A percentile compares a stretch with the other conserved stretches of the same genome.
phyloP scores from a whole-genome alignment of 64 coral and sea anemone species.

The Cladopsammia gracilis region DNA sequence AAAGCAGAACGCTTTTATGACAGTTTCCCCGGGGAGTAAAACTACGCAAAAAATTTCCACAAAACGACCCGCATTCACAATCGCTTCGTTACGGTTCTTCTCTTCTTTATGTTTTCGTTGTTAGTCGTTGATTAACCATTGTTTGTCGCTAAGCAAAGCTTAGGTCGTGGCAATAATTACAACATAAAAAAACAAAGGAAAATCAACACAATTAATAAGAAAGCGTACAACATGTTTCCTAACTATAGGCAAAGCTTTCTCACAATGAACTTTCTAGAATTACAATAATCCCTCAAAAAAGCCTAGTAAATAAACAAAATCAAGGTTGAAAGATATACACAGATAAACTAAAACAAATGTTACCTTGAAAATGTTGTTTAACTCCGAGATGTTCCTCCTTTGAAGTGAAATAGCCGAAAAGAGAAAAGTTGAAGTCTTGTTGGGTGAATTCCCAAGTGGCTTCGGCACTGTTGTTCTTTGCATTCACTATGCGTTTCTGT shows the following conservation, averaged over 20 bases:
- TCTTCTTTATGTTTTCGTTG: not conserved
- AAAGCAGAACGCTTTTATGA: not conserved
- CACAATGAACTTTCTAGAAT: conserved; percentile 20
- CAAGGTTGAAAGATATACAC: not conserved
- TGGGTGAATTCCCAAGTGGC: conserved; percentile 30
- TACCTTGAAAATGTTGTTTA: conserved; percentile 13
- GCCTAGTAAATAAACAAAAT: conserved; percentile 14
- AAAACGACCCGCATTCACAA: not conserved
- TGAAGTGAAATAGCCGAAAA: conserved; percentile 43
- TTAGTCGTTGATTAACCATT: conserved; percentile 10
- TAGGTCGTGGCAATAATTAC: conserved; percentile 37
- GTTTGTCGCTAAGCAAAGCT: conserved; percentile 10
- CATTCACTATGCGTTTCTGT: not conserved
- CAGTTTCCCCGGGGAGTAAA: conserved; percentile 32
- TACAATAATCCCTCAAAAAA: not conserved
- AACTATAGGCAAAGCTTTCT: conserved; percentile 14
- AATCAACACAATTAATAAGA: conserved; percentile 11
- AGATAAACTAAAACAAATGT: not conserved
- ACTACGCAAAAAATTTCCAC: conserved; percentile 29
- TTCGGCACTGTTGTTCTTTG: not conserved
- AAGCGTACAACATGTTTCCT: conserved; percentile 37
- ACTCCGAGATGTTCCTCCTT: conserved; percentile 9
- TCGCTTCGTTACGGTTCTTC: conserved; percentile 16
- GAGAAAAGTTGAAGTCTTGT: conserved; percentile 24
- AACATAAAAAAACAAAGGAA: conserved; percentile 54